Conservation (phyloP, 2,888 invertebrate species). For the Xanthorhoe designata region DNA sequence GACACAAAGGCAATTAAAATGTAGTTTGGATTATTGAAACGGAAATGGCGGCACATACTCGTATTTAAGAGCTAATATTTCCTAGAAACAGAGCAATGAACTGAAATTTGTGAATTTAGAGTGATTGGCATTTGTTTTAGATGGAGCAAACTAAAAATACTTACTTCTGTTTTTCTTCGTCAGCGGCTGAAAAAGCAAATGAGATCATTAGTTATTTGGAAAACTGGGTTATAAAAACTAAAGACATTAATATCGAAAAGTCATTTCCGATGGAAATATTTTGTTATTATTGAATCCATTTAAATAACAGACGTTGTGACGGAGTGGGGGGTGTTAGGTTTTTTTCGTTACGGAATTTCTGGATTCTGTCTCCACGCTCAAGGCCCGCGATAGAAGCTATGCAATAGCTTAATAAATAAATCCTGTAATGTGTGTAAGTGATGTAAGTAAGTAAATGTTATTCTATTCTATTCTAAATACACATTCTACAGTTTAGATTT, state of each 20-base stretch:
- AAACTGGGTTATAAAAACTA: background rate
- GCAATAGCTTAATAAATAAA: no score
- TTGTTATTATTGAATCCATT: background rate
- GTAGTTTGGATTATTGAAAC: background rate
- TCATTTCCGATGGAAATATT: background rate
- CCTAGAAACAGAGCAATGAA: constrained; percentile 10
- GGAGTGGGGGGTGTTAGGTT: no score
- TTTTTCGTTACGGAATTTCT: no score
- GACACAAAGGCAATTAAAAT: background rate
- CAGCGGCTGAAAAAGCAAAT: constrained; percentile 92
- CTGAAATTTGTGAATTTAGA: background rate
- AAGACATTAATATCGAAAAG: background rate
- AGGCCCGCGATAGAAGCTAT: no score
- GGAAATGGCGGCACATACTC: background rate
- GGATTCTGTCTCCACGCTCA: no score
- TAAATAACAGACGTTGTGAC: background rate
- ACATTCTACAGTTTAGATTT: background rate
- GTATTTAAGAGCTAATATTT: background rate
- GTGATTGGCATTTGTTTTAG: constrained; percentile 23
- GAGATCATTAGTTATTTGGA: constrained; percentile 40
- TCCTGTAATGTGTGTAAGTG: no score
- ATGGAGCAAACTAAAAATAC: constrained; percentile 66
- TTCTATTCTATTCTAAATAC: background rate
- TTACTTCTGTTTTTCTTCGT: constrained; percentile 98
- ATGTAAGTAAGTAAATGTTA: no score